These are phyloP conservation scores for Notamacropus eugenii DNA, from an alignment of 2,797 vertebrate species.

Conservation along the genomic window DNA sequence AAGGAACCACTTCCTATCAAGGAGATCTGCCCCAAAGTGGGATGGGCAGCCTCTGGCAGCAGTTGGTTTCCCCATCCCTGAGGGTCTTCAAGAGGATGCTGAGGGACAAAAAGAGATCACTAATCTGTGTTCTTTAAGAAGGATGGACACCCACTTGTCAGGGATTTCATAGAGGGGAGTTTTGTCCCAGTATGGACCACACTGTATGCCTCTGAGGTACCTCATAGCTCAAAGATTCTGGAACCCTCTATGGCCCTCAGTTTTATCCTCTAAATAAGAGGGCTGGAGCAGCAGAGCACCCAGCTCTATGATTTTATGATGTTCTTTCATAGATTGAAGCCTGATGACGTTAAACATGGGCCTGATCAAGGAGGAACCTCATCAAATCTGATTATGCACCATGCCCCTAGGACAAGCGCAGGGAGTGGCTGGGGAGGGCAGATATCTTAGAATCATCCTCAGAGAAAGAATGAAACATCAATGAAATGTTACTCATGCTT, in stretches of 20 bases:
- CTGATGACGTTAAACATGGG: too few species aligned
- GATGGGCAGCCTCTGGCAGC: not conserved
- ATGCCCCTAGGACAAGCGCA: too few species aligned
- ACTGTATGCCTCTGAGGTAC: not conserved
- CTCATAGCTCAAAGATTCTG: not conserved
- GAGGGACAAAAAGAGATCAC: not conserved
- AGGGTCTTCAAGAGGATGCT: not conserved
- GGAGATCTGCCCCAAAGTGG: not conserved
- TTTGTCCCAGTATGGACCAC: not conserved
- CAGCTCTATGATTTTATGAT: not conserved
- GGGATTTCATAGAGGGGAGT: not conserved
- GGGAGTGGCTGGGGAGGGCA: too few species aligned
- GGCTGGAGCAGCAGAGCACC: not conserved
- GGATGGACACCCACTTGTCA: not conserved
- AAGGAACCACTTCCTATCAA: not conserved
- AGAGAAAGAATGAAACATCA: not conserved
- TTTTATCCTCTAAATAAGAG: not conserved
- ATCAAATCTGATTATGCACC: not conserved
- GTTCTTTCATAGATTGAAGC: not conserved
- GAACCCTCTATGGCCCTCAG: not conserved
- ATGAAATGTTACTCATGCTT: not conserved
- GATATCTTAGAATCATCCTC: not conserved
- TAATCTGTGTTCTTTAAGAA: not conserved
- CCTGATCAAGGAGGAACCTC: not conserved
- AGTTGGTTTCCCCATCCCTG: not conserved